Conservation (phyloP, 2,888 invertebrate species). For the Andrena minutula region DNA sequence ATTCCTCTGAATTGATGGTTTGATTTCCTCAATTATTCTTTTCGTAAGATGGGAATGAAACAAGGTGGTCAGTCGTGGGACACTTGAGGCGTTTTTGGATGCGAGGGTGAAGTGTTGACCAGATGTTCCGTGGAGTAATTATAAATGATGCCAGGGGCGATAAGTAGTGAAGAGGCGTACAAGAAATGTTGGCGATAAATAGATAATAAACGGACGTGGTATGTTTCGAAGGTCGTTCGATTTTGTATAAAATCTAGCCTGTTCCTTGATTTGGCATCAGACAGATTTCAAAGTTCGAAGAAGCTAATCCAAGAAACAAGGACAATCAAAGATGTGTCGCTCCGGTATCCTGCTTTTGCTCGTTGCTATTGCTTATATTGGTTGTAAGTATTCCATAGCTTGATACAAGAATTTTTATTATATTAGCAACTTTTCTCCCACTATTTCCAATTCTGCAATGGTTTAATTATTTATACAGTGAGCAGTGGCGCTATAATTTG, state of each 20-base stretch:
- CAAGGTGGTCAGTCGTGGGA: too few species aligned
- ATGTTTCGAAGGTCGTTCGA: neutral
- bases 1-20: too few species aligned
- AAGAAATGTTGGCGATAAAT: neutral
- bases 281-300: neutral
- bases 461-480: neutral
- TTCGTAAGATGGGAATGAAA: too few species aligned
- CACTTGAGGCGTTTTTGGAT: too few species aligned
- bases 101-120: neutral
- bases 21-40: too few species aligned
- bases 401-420: neutral
- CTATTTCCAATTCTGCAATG: neutral
- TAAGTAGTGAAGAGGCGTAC: neutral
- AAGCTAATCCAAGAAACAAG: neutral
- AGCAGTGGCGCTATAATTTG: neutral
- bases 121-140: neutral
- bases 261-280: neutral
- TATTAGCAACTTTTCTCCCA: neutral
- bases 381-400: conserved; percentile 32
- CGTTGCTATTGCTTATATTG: conserved; percentile 5
- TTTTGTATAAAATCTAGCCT: conserved; percentile 1
- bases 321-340: conserved; percentile 31
- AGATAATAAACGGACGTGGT: neutral
- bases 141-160: neutral
- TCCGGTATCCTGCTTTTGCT: conserved; percentile 12